phyloP scores from a whole-genome alignment of 92 coral and sea anemone genomes.

The Paramuricea clavata region DNA sequence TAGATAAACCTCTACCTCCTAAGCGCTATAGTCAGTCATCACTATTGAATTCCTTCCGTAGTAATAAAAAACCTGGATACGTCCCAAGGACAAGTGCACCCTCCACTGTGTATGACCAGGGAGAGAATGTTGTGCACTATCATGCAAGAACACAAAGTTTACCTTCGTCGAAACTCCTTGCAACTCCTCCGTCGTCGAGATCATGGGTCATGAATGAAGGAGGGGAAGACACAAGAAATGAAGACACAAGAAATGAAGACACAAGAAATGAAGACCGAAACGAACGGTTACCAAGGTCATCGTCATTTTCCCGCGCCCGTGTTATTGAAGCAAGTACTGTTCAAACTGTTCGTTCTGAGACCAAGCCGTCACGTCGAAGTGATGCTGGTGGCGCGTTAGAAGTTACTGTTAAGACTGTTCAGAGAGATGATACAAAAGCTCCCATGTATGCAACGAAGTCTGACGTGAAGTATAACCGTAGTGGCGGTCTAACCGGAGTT shows the following conservation, averaged over 20 bases:
- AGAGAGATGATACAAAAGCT: slow-evolving; percentile 11
- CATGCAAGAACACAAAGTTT: slow-evolving; percentile 31
- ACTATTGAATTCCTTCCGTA: slow-evolving; percentile 33
- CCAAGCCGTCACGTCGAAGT: not conserved
- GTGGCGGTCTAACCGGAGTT: not conserved
- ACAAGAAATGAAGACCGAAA: not conserved
- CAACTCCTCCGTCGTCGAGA: slow-evolving; percentile 22
- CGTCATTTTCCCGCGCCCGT: slow-evolving; percentile 47
- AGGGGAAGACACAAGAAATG: too few species aligned
- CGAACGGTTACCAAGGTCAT: slow-evolving; percentile 32
- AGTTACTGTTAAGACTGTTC: slow-evolving; percentile 9
- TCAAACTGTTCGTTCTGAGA: slow-evolving; percentile 4
- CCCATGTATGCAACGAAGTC: not conserved
- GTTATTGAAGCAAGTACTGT: slow-evolving; percentile 35
- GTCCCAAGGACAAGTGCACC: not conserved
- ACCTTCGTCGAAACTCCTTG: slow-evolving; percentile 35
- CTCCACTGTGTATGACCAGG: slow-evolving; percentile 6
- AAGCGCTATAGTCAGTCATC: slow-evolving; percentile 24
- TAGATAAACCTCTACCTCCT: slow-evolving; percentile 49
- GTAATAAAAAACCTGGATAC: slow-evolving; percentile 34
- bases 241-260: too few species aligned
- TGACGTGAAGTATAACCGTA: not conserved
- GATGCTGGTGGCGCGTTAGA: not conserved
- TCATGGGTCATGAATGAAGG: slow-evolving; percentile 28
- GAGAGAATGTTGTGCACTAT: slow-evolving; percentile 8